Evolutionary conservation across 2,113 vertebrate genomes (phyloP), one percentile per base, ranked within the genome.

Genomic region (Leiothrix lutea): DNA sequence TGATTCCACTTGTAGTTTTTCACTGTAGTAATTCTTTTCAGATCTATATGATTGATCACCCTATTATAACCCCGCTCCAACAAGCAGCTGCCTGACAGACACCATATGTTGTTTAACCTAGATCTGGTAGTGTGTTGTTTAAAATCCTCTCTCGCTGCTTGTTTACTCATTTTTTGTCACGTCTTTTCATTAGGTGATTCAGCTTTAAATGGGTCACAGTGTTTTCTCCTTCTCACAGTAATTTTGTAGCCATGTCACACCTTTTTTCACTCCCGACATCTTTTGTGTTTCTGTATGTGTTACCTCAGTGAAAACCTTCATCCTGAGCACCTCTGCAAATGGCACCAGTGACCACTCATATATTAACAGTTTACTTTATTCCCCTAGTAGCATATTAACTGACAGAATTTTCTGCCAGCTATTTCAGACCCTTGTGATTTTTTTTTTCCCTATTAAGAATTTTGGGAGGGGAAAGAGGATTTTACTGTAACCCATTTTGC

Each of bases 81-180:
- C 48, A 82, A 87, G 50, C 70, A 79, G 33, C 66, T 81, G 69
- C 65, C 50, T 61, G 80, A 91, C 72, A 72, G 45, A 69, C 45
- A 51, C 80, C 86, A 89, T 91, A 79, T 87, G 91, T 71, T 94
- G 64, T 91, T 95, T 96, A 94, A 94, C 65, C 60, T 87, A 75
- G 50, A 85, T 38, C 40, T 26, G 25, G 36, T 33, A 35, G 22
- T 26, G 13, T 36, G 78, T 40, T 78, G 28, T 72, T 87, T 91
- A 29, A 87, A 95, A 89, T 61, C 19, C n/a, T 16, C 26, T 77
- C 62, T 89, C 79, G 28, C 57, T 88, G 26, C 48, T 58, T 80
- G n/a, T 86, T 92, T 73, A 86, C 22, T 77, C 35, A 14, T 42
- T 87, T 78, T 83, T 73, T 79, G 51, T 91, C 65, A 35, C 17